Evolutionary conservation across 1,140 invertebrate genomes (phyloP).

Genomic region (Ceratosolen solmsi): DNA sequence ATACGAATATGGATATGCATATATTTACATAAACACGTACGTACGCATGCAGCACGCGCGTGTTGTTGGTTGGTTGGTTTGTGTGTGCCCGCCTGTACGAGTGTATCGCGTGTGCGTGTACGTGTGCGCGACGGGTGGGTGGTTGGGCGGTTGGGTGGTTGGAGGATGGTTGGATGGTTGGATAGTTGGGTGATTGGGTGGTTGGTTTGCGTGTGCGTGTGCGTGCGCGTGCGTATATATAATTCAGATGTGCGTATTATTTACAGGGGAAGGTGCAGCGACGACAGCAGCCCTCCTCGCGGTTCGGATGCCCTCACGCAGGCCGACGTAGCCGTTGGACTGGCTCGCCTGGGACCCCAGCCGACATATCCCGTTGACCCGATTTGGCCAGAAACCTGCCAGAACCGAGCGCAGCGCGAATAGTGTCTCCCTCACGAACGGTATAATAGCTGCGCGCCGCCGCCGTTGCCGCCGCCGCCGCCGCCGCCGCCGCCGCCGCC

Average conservation of each 20-base stretch:
- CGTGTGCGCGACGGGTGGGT: not conserved
- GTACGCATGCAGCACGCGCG: not conserved
- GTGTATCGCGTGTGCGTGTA: not conserved
- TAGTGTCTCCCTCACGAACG: constrained; percentile 22
- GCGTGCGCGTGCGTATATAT: not conserved
- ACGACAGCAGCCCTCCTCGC: not conserved
- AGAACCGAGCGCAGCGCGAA: constrained; percentile 16
- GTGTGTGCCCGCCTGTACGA: too few relatives aligned
- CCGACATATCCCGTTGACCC: constrained; percentile 36
- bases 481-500: not conserved
- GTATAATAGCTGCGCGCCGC: not conserved
- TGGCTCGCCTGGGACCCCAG: constrained; percentile 22
- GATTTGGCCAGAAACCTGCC: constrained; percentile 46
- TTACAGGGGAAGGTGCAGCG: not conserved
- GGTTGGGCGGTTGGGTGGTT: too few relatives aligned
- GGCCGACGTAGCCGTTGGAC: constrained; percentile 1
- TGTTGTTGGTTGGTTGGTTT: too few relatives aligned
- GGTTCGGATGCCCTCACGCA: not conserved
- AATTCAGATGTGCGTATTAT: constrained; percentile 29
- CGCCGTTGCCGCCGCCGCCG: not conserved
- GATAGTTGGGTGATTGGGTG: too few relatives aligned
- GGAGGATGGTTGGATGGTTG: too few relatives aligned
- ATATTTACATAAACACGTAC: not conserved
- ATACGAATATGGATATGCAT: not conserved
- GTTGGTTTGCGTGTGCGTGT: not conserved